Evolutionary conservation across 2,113 vertebrate species (phyloP), one percentile per base, ranked within the genome.

Genomic region (Perca fluviatilis): DNA sequence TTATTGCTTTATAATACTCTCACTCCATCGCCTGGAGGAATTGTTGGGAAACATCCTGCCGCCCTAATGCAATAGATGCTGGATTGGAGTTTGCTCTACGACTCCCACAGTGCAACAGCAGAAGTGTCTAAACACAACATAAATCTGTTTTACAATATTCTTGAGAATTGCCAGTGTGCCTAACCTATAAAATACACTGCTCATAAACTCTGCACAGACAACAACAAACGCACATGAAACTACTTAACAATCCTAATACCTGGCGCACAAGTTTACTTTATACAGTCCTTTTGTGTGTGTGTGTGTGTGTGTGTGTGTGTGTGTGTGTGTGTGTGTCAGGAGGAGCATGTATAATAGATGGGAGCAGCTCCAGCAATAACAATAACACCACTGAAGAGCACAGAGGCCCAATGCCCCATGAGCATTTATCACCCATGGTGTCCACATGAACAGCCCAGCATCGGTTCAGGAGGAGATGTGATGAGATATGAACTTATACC

Each of bases 121-220:
- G 56, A 84, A 21, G 10, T 33, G 61, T 76, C 74, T 64, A 51
- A 88, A 74, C 71, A 46, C 40, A 61, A 43, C 21, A 14, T 91
- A 75, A 89, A 86, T 88, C 74, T n/a, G 43, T 57, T 91, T 85
- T 66, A 89, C 50, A 49, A 47, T 65, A 57, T 83, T 88, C 77
- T 65, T 60, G 74, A 74, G 74, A 71, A 76, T 83, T 80, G 60
- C 54, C 18, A 15, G 18, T 13, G 57, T 61, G 57, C 23, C 69
- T 69, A 65, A 49, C 14, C 23, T 62, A 43, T 74, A 60, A 84
- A 77, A 70, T 77, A 47, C 30, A 79, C 14, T 12, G 23, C 36
- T 73, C 65, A 83, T 72, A 64, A 82, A 40, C 43, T 30, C 43
- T 40, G 66, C 67, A 71, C 3, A 21, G 14, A 72, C 30, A 81